Evolutionary conservation across 2,797 vertebrate species (phyloP), one percentile per base, ranked within the genome.

Genomic region (Anguilla pacifica): DNA sequence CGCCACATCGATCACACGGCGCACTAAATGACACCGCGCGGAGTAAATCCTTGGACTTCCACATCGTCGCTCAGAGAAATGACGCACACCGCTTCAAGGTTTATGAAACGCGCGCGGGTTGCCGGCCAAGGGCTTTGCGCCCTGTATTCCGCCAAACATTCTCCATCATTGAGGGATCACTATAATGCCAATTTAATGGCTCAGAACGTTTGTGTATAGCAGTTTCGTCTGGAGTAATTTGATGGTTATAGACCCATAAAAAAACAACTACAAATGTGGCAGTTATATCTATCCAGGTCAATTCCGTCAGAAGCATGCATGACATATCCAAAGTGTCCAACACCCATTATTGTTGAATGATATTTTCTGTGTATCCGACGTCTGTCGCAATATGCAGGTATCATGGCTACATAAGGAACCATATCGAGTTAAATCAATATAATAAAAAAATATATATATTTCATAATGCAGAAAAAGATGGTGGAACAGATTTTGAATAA

Each of bases 11-110:
- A 84, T 84, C 86, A 72, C 1, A 59, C 6, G 2, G 1, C n/a
- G 39, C 86, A 64, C 86, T 5, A 51, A 49, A 81, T 64, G 77
- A 82, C 43, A 61, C 39, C 19, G 39, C 0, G 43, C 43, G 25
- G 17, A 79, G 46, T 84, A 87, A 53, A 87, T 87, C 61, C 81
- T 70, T 49, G n/a, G 86, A 64, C 31, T 53, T 31, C 31, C 15
- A 59, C 17, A 28, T 22, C 61, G 3, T 70, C 22, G 55, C 57
- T 64, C 61, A 72, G 86, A 87, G 64, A 87, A 84, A 87, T 83
- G 86, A 85, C 19, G 59, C 49, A 5, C 22, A 15, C 3, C 35
- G 39, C 57, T 59, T 59, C 55, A 55, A 31, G 51, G 83, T 59
- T 55, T 57, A 84, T 55, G 83, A 84, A 59, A 84, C n/a, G 55